Conservation (phyloP, 2,797 vertebrate species). For the Poeciliopsis gracilis region DNA sequence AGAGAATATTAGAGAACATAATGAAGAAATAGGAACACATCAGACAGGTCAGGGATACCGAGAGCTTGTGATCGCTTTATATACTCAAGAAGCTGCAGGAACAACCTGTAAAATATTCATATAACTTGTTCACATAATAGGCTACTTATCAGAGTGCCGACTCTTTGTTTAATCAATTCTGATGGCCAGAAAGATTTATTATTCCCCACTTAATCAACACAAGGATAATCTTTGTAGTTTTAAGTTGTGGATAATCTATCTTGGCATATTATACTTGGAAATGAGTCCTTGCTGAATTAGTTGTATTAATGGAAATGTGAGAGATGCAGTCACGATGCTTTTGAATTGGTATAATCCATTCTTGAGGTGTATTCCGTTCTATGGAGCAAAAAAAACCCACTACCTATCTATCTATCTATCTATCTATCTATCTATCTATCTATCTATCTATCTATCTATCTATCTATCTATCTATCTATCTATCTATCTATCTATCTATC, state of each 20-base stretch:
- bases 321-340: slow-evolving; percentile 25
- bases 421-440: background rate
- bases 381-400: background rate
- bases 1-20: background rate
- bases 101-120: slow-evolving; percentile 40
- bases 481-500: slow-evolving; percentile 1
- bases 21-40: background rate
- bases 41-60: background rate
- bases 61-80: no score
- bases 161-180: slow-evolving; percentile 45
- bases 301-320: slow-evolving; percentile 46
- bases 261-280: slow-evolving; percentile 52
- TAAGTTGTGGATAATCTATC: slow-evolving; percentile 42
- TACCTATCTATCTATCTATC: background rate
- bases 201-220: slow-evolving; percentile 41
- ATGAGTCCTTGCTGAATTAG: slow-evolving; percentile 33
- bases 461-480: background rate
- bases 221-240: slow-evolving; percentile 38
- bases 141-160: slow-evolving; percentile 30
- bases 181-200: slow-evolving; percentile 21
- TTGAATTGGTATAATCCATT: slow-evolving; percentile 8
- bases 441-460: background rate
- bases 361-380: background rate
- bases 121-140: slow-evolving; percentile 17
- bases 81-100: background rate